Evolutionary conservation across 2,797 vertebrate genomes (phyloP).

Genomic region (Takifugu rubripes): DNA sequence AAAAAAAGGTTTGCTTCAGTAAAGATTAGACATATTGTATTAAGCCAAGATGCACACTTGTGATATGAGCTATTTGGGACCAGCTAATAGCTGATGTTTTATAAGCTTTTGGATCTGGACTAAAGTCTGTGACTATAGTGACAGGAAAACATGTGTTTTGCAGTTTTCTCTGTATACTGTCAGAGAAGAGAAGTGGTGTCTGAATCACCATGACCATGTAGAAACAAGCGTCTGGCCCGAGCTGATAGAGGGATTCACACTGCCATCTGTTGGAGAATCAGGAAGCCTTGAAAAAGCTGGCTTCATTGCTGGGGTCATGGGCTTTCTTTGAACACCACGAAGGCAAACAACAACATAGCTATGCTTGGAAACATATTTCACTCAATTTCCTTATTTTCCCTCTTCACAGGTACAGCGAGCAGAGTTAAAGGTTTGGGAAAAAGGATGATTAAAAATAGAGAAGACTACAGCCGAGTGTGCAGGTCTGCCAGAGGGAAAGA

Average conservation of each 20-base stretch:
- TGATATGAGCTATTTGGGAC: no score
- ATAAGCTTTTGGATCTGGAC: neutral
- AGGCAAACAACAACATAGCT: conserved; percentile 14
- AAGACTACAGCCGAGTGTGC: conserved; percentile 9
- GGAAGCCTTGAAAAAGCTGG: conserved; percentile 29
- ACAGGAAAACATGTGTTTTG: neutral
- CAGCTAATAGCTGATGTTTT: neutral
- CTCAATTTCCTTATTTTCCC: conserved; percentile 7
- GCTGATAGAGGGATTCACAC: conserved; percentile 56
- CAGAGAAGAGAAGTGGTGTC: conserved; percentile 1
- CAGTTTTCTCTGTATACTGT: no score
- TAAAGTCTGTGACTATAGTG: neutral
- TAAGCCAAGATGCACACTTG: no score
- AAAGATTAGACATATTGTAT: neutral
- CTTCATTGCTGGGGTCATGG: conserved; percentile 4
- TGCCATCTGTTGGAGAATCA: conserved; percentile 71
- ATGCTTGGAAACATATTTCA: conserved; percentile 10
- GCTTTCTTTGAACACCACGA: conserved; percentile 18
- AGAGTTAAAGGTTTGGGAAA: conserved; percentile 14
- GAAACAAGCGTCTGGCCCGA: conserved; percentile 9
- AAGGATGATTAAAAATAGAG: conserved; percentile 16
- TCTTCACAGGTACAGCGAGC: neutral
- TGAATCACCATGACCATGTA: neutral
- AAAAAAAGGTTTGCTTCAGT: neutral
- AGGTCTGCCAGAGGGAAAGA: conserved; percentile 52